A percentile compares a stretch with the other conserved stretches of the same genome.
phyloP scores from a whole-genome alignment of 2,113 vertebrate genomes.

The Pituophis catenifer region DNA sequence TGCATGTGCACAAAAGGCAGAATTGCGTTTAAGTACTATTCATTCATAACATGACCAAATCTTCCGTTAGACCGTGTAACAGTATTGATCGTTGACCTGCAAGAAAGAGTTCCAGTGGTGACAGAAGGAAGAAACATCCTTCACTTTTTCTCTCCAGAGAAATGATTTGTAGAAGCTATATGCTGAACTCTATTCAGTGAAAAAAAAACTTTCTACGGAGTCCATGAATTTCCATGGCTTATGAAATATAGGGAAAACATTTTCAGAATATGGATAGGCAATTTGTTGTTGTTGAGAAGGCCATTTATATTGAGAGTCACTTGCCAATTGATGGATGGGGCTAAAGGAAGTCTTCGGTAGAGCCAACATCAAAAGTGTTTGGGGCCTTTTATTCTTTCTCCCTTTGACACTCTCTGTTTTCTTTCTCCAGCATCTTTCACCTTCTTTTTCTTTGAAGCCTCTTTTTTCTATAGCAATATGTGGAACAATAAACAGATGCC shows the following conservation, averaged over 20 bases:
- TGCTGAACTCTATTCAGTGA: constrained; percentile 29
- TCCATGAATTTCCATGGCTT: constrained; percentile 16
- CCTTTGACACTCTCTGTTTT: not conserved
- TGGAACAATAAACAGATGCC: not conserved
- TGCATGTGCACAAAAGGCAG: not conserved
- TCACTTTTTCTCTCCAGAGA: constrained; percentile 47
- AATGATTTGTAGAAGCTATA: constrained; percentile 26
- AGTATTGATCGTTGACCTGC: constrained; percentile 52
- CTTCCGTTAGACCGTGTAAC: constrained; percentile 37
- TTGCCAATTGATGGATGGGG: not conserved
- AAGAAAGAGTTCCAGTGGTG: constrained; percentile 39
- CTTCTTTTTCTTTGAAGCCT: not conserved
- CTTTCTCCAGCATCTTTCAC: not conserved
- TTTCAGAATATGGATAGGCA: not conserved
- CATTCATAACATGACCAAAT: constrained; percentile 24
- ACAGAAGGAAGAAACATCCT: constrained; percentile 29
- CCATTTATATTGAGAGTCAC: not conserved
- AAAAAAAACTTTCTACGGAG: not conserved
- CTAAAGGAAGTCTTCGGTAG: not conserved
- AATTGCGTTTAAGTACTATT: constrained; percentile 9
- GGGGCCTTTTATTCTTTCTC: not conserved
- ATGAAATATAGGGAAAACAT: not conserved
- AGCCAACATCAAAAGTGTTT: not conserved
- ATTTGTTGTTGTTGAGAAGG: not conserved
- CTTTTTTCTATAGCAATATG: not conserved